Base-by-base conservation (phyloP, 2,797 vertebrate species). In the Crypturellus tataupa region DNA sequence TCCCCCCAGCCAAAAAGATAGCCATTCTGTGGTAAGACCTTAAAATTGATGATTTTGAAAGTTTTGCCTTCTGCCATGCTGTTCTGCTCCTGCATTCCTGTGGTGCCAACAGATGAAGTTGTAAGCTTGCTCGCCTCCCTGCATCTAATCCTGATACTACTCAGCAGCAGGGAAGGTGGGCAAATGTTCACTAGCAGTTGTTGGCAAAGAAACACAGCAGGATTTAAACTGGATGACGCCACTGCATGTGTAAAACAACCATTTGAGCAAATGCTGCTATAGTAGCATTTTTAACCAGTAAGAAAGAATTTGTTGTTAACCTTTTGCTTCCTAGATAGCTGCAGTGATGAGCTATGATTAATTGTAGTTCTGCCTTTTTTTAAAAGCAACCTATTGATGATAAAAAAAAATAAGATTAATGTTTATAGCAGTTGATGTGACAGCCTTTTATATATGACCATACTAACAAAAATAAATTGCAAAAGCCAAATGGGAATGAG, bases 181-280 rank as follows among this genome's bases (percentile, higher is more conserved):
- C 96, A 97, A 96, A 95, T 95, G 96, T 95, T 97, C 91, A 93
- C 92, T 95, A 97, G 95, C 96, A 94, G 94, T 97, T 97, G 96
- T 91, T 96, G 96, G 95, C 95, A 96, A 97, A 97, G 97, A 97
- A 97, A 92, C 96, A 93, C 96, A 97, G 97, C 95, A 96, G 96
- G 94, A 95, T 84, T 94, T 93, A 97, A 96, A 92, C 93, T 90
- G 84, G 78, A 87, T 95, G 97, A 97, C 80, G 92, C 96, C 95
- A 94, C 91, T 64, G 93, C 82, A 89, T 87, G 80, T 39, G 35
- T 95, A 95, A 96, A 97, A 93, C 94, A 95, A 89, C 76, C 70
- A 85, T 95, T 97, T 96, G 81, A 96, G 94, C 96, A 97, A 96
- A 94, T 95, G 93, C 95, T 93, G 86, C 42, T 87, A 44, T 44